Evolutionary conservation across 2,113 vertebrate species (phyloP), one percentile per base, ranked within the genome.

Genomic region (Aegithalos caudatus): DNA sequence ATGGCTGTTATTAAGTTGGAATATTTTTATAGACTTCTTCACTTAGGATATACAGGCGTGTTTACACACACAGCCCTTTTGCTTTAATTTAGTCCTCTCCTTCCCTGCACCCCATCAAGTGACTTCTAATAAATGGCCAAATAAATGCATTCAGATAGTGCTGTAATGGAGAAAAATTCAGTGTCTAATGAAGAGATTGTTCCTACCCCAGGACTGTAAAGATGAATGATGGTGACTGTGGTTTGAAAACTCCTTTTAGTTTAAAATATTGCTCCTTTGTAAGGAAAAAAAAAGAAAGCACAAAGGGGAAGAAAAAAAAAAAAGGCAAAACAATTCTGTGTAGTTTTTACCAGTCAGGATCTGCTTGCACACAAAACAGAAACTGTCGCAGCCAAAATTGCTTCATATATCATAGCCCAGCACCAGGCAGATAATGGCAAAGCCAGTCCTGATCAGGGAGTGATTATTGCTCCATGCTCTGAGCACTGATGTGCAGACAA

Each of bases 171-270:
- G 92, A 97, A 92, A 86, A 96, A 97, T 90, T 70, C 94, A 53
- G 79, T 62, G 40, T 77, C 92, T 96, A 97, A 97, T 96, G 92
- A 96, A 96, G 84, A 94, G 91, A 88, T 95, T 66, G 95, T 79
- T 89, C 11, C 3, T 51, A 93, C 82, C 82, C 69, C 4, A 8
- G 65, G 88, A 86, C 86, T 81, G 90, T 94, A 94, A 94, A 96
- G 95, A 96, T 94, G 94, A 97, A 89, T 95, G 88, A 96, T 94
- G 62, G 54, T 38, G 53, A 23, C 95, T 94, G 40, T 40, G 53
- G 81, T 86, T 92, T 97, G 95, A 97, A 97, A 97, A 94, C 95
- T 96, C 95, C 80, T 96, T 97, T 97, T 95, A 91, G 94, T 60
- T 97, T 94, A 97, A 96, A 96, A 90, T 95, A 97, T 94, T 92